A percentile compares a stretch with the other conserved stretches of the same genome.
Conservation (phyloP, 1,140 invertebrate species). For the Lordiphosa collinella region DNA sequence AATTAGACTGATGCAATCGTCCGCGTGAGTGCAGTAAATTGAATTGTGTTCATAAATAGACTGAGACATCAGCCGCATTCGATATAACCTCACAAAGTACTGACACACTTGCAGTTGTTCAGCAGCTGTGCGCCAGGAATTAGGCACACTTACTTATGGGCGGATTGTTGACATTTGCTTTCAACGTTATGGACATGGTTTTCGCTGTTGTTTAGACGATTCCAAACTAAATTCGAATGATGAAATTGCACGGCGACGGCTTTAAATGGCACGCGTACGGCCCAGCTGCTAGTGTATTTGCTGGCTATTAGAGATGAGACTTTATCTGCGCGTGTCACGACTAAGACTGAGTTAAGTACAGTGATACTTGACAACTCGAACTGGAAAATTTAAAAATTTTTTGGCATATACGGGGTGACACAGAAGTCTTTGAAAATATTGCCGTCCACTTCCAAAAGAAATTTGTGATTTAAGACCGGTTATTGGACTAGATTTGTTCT, state of each 20-base stretch:
- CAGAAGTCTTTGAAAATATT: too few relatives aligned
- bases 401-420: too few relatives aligned
- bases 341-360: background rate
- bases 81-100: constrained; percentile 56
- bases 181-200: constrained; percentile 69
- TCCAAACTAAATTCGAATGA: constrained; percentile 37
- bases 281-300: constrained; percentile 39
- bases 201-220: constrained; percentile 81
- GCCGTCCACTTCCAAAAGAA: too few relatives aligned
- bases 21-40: background rate
- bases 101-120: background rate
- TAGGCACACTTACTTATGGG: constrained; percentile 70
- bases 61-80: background rate
- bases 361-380: too few relatives aligned
- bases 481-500: too few relatives aligned
- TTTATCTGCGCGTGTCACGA: background rate
- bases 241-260: constrained; percentile 39
- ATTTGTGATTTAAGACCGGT: too few relatives aligned
- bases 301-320: constrained; percentile 25
- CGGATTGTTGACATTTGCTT: constrained; percentile 77
- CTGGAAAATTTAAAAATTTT: too few relatives aligned
- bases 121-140: background rate
- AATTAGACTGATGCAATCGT: constrained; percentile 61
- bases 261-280: constrained; percentile 38
- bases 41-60: constrained; percentile 50